Base-by-base conservation (phyloP, 2,888 invertebrate genomes). In the Barypeithes pellucidus region DNA sequence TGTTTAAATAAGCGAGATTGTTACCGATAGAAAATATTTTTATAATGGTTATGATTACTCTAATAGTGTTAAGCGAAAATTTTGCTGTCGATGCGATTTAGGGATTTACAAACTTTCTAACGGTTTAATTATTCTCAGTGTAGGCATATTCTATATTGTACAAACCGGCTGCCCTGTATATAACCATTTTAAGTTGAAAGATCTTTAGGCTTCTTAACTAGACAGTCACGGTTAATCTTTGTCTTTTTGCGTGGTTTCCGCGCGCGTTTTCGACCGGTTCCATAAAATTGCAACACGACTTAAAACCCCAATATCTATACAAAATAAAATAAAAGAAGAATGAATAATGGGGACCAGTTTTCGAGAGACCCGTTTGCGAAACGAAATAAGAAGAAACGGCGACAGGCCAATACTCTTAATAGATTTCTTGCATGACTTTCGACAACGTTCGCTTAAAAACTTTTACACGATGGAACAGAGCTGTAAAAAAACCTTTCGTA, bases 341-440 rank as follows among this genome's bases (percentile, higher is more conserved):
- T 59, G 67, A 59, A 66, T 57, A 70, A 63, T 57, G 54, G 69
- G 69, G 62, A 69, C 71, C 71, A 66, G 71, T 71, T 71, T 36
- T 33, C 24, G n/a, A 33, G 36, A 47, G 66, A 71, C 71, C 50
- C 59, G 71, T 66, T 71, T 66, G 66, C 60, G 18, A 59, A 71
- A 71, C 71, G 43, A 60, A 60, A 68, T 68, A 61, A 59, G 71
- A 59, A 67, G 29, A 43, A 57, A 47, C 52, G 50, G 66, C 47
- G 33, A 47, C 63, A 60, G 66, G 70, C 54, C 66, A 65, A 66
- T 65, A 65, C 29, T 66, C 66, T 60, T 57, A n/a, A 14, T 62
- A 61, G 14, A 45, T 63, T 63, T 54, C 29, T 54, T 54, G 54
- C 54, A 54, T 33, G 54, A 33, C 54, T 54, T 16, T 33, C n/a